These are phyloP conservation scores for Halcyon smyrnensis DNA, from an alignment of 2,797 vertebrate species.

Conservation along the genomic window DNA sequence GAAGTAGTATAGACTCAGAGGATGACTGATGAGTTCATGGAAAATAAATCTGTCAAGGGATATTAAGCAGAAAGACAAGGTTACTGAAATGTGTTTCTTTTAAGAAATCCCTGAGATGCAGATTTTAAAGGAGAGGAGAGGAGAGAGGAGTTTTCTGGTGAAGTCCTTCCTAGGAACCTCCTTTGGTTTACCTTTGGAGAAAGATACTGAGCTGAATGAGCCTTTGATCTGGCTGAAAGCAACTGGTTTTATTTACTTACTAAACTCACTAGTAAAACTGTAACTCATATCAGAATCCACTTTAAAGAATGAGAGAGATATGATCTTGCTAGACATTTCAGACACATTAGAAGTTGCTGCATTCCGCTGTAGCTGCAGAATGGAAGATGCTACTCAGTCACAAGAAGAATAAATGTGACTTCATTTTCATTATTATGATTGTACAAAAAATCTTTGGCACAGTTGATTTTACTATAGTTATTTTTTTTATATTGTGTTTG, in stretches of 20 bases:
- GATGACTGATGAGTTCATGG: not conserved
- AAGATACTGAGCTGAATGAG: not conserved
- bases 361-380: not conserved
- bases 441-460: not conserved
- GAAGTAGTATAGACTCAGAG: not conserved
- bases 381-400: not conserved
- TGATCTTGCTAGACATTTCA: fast-evolving
- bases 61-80: not conserved
- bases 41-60: not conserved
- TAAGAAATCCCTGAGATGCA: not conserved
- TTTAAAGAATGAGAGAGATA: not conserved
- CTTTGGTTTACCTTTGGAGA: not conserved
- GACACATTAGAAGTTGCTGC: not conserved
- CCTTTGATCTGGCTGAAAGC: not conserved
- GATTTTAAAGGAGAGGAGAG: not conserved
- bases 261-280: not conserved
- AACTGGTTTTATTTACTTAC: not conserved
- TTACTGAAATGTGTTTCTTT: not conserved
- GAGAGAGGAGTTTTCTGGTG: fast-evolving
- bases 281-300: not conserved
- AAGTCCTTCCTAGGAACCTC: not conserved
- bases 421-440: not conserved
- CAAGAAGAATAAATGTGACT: not conserved
- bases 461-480: not conserved
- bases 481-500: not conserved